Conservation (phyloP, 2,113 vertebrate species). For the Myotis brandtii region DNA sequence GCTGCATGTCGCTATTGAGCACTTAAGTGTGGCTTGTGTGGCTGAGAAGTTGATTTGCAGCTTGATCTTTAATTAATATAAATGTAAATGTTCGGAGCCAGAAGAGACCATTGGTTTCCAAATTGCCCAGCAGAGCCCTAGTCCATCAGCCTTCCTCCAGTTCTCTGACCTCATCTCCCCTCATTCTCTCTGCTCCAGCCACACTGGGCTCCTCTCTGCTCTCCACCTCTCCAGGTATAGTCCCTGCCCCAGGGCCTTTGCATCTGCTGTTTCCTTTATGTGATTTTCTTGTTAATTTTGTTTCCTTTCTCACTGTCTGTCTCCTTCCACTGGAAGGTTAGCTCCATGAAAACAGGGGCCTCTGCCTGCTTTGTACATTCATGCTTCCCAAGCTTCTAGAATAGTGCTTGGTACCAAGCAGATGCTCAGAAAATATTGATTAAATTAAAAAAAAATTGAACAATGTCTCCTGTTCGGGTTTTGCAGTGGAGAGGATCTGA, state of each 20-base stretch:
- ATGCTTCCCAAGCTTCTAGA: neutral
- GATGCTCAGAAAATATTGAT: neutral
- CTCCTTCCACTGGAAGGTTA: neutral
- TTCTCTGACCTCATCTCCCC: neutral
- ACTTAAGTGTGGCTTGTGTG: neutral
- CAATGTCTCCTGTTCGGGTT: neutral
- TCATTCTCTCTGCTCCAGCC: neutral
- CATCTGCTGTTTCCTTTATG: neutral
- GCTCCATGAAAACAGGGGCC: neutral
- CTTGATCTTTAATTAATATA: neutral
- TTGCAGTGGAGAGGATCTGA: neutral
- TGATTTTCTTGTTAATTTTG: neutral
- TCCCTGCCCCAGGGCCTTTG: neutral
- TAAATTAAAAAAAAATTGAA: neutral
- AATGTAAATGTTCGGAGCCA: neutral
- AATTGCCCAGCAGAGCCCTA: fast-evolving
- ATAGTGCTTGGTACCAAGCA: neutral
- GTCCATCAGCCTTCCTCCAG: neutral
- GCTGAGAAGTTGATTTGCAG: neutral
- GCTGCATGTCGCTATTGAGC: neutral
- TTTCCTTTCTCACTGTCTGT: neutral
- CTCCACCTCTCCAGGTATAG: neutral
- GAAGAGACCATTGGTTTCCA: fast-evolving
- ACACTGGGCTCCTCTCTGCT: neutral
- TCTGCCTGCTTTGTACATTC: neutral